Conservation (phyloP, 2,888 invertebrate species). For the Chromoteleia sp. region DNA sequence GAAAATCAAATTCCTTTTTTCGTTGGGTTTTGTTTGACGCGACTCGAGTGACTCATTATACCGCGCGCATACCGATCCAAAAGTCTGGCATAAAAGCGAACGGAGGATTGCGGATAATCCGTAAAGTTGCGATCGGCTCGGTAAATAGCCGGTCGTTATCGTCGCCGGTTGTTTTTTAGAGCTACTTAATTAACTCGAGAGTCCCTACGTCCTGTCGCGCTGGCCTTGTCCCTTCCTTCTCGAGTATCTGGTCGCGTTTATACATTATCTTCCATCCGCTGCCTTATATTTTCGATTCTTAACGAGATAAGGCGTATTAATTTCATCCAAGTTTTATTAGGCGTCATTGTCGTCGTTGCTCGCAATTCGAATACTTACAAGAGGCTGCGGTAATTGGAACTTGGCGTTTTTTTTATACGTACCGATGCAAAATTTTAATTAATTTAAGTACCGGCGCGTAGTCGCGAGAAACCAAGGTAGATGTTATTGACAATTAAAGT, state of each 20-base stretch:
- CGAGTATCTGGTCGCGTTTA: constrained; percentile 17
- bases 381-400: constrained; percentile 35
- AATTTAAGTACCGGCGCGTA: constrained; percentile 35
- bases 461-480: background rate
- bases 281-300: constrained; percentile 47
- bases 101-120: constrained; percentile 57
- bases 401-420: constrained; percentile 10
- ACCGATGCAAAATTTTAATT: constrained; percentile 53
- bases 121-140: constrained; percentile 47
- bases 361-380: constrained; percentile 41
- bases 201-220: constrained; percentile 48
- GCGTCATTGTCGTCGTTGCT: constrained; percentile 54
- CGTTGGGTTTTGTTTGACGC: constrained; percentile 26
- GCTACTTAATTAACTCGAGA: constrained; percentile 65
- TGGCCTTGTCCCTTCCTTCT: constrained; percentile 23
- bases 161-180: constrained; percentile 57
- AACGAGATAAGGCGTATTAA: constrained; percentile 60
- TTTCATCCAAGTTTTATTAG: constrained; percentile 60
- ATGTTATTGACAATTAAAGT: constrained; percentile 35
- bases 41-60: constrained; percentile 44
- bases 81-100: constrained; percentile 42
- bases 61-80: constrained; percentile 30
- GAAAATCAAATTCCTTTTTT: constrained; percentile 26
- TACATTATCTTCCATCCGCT: constrained; percentile 36
- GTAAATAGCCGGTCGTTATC: constrained; percentile 67